Conservation (phyloP, 2,113 vertebrate species). For the Nymphicus hollandicus region DNA sequence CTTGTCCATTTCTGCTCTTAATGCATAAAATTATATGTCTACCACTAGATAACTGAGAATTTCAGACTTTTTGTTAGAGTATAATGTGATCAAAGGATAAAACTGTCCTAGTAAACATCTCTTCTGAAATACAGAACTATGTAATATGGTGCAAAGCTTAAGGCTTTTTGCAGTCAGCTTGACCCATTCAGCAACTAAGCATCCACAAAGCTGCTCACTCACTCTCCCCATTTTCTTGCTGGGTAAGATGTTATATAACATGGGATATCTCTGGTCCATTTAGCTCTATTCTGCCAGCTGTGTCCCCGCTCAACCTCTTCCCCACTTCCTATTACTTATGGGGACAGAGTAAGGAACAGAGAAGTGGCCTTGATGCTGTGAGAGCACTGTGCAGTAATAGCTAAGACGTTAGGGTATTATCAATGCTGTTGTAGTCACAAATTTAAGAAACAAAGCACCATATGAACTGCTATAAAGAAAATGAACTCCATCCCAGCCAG, state of each 20-base stretch:
- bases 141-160: neutral
- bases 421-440: neutral
- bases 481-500: neutral
- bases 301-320: neutral
- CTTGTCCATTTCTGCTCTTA: neutral
- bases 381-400: neutral
- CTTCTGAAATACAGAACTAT: neutral
- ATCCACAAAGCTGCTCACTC: rapidly evolving
- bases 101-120: neutral
- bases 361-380: neutral
- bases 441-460: neutral
- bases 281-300: neutral
- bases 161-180: neutral
- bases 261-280: neutral
- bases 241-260: neutral
- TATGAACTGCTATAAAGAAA: neutral
- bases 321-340: rapidly evolving
- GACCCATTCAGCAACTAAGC: neutral
- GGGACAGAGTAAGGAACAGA: neutral
- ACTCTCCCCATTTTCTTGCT: neutral
- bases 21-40: neutral
- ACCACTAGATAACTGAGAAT: neutral
- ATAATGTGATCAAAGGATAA: neutral
- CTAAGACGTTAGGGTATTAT: neutral
- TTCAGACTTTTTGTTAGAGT: neutral